These are phyloP conservation scores for Stichopus chloronotus DNA, from an alignment of 35 echinoderm and acorn worm genomes.

Conservation along the genomic window DNA sequence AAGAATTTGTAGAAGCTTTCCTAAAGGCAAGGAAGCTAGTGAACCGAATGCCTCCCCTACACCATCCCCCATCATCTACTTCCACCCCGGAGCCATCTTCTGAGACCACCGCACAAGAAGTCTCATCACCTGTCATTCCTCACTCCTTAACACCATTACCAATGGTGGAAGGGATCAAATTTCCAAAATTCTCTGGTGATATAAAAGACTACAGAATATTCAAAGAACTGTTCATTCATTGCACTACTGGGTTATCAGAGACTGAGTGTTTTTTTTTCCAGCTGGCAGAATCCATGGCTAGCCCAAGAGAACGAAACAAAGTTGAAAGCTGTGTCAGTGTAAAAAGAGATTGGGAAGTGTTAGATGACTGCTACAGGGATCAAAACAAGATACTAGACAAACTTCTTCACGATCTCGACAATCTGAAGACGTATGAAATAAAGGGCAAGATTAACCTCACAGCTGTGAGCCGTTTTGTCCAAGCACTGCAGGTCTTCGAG, in stretches of 20 bases:
- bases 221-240: constrained; percentile 58
- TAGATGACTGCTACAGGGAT: constrained; percentile 73
- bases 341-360: constrained; percentile 66
- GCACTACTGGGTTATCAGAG: too few species aligned
- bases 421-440: constrained; percentile 67
- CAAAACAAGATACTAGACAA: constrained; percentile 70
- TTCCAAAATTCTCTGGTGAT: constrained; percentile 72
- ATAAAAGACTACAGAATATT: constrained; percentile 70
- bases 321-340: constrained; percentile 66
- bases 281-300: constrained; percentile 74
- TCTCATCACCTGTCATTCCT: neutral
- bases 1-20: too few species aligned
- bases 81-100: neutral
- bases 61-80: constrained; percentile 14
- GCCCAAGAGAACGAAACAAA: too few species aligned
- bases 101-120: constrained; percentile 5
- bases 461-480: constrained; percentile 65
- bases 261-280: constrained; percentile 82
- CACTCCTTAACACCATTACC: constrained; percentile 6
- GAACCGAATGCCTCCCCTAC: neutral
- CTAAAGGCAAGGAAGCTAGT: neutral
- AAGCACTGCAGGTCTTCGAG: constrained; percentile 70
- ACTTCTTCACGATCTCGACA: constrained; percentile 65
- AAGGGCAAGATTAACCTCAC: constrained; percentile 60
- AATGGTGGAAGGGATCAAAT: constrained; percentile 74